phyloP scores from a whole-genome alignment of 2,888 invertebrate genomes.

The Ephialtes manifestator region DNA sequence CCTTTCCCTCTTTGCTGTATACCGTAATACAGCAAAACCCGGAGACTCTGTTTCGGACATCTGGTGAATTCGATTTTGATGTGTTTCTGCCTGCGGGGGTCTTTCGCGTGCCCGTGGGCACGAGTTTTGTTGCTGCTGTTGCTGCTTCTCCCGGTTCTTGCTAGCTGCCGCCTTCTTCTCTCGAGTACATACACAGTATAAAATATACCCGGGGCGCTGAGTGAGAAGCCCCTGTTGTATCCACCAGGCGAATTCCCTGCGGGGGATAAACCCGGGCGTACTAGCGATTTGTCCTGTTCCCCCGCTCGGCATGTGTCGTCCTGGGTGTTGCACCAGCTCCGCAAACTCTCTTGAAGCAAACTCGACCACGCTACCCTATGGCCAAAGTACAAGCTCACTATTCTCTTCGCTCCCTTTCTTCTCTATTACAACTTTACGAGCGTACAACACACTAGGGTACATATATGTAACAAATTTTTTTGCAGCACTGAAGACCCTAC shows the following conservation, averaged over 20 bases:
- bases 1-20: constrained; percentile 8
- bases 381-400: not conserved
- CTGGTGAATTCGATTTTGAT: constrained; percentile 86
- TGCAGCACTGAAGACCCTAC: not conserved
- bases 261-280: constrained; percentile 64
- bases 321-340: constrained; percentile 63
- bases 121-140: constrained; percentile 8
- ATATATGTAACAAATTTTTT: constrained; percentile 14
- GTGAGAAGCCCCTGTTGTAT: constrained; percentile 53
- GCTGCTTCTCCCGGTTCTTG: constrained; percentile 1
- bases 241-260: constrained; percentile 66
- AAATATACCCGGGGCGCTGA: constrained; percentile 11
- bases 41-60: constrained; percentile 83
- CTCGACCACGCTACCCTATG: constrained; percentile 31
- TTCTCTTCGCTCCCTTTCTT: constrained; percentile 11
- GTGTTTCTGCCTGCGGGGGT: constrained; percentile 83
- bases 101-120: constrained; percentile 66
- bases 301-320: constrained; percentile 57
- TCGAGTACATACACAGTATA: constrained; percentile 2
- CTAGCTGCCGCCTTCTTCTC: constrained; percentile 20
- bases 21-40: constrained; percentile 40
- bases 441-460: not conserved
- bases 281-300: constrained; percentile 61
- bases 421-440: constrained; percentile 23
- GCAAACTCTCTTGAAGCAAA: constrained; percentile 48